phyloP scores from a whole-genome alignment of 2,113 vertebrate genomes.

The Elachura formosa region DNA sequence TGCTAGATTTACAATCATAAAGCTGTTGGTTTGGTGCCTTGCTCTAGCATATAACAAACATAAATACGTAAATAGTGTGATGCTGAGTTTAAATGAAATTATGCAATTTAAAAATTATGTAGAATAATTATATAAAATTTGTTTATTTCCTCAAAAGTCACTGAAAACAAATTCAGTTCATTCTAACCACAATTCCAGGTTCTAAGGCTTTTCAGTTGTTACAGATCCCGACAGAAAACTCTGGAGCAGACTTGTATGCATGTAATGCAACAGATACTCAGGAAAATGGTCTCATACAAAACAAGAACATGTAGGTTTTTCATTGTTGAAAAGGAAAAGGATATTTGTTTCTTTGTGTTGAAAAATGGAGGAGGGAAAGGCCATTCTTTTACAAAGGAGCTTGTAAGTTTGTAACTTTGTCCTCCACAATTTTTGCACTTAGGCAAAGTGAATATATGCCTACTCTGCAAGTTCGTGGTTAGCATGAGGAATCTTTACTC shows the following conservation, averaged over 20 bases:
- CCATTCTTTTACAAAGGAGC: background rate
- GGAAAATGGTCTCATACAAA: background rate
- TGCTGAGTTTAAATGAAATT: background rate
- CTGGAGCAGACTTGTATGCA: background rate
- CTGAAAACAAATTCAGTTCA: background rate
- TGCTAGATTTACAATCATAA: background rate
- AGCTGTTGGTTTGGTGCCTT: background rate
- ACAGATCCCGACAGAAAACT: background rate
- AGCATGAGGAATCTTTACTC: background rate
- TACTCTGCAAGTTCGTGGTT: background rate
- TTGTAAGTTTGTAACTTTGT: background rate
- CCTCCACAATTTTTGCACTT: background rate
- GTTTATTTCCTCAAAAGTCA: background rate
- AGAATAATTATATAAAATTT: background rate
- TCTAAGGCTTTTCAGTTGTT: background rate
- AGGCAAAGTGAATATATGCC: background rate
- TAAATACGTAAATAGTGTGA: background rate
- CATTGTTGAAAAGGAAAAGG: background rate
- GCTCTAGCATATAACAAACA: background rate
- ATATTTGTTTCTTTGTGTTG: background rate
- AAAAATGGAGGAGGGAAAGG: background rate
- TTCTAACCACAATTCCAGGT: background rate
- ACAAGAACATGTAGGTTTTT: background rate
- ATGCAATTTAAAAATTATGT: background rate
- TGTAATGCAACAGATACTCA: background rate